Conservation (phyloP, 2,113 vertebrate species). For the Brachionichthys hirsutus region DNA sequence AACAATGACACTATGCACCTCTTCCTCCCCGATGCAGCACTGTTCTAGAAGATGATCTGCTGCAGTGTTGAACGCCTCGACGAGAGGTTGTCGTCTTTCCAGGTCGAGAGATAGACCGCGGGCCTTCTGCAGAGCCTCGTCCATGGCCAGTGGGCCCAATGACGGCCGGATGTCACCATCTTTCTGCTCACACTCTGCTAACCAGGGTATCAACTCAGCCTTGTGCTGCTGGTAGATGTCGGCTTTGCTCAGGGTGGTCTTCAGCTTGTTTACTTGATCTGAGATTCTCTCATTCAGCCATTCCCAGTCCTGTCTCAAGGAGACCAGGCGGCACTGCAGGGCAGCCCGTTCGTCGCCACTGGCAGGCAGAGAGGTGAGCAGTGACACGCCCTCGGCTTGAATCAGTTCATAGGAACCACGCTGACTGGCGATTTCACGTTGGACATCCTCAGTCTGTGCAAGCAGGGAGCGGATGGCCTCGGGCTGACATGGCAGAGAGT, state of each 20-base stretch:
- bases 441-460: slow-evolving; percentile 88
- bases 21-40: slow-evolving; percentile 87
- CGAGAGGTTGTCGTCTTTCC: slow-evolving; percentile 85
- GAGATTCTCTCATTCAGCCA: slow-evolving; percentile 80
- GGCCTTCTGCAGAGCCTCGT: slow-evolving; percentile 84
- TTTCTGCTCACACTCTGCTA: slow-evolving; percentile 83
- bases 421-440: slow-evolving; percentile 89
- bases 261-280: slow-evolving; percentile 81
- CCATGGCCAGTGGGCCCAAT: slow-evolving; percentile 83
- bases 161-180: slow-evolving; percentile 81
- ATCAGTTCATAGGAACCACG: slow-evolving; percentile 95
- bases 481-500: slow-evolving; percentile 85
- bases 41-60: slow-evolving; percentile 91
- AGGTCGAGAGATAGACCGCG: slow-evolving; percentile 85
- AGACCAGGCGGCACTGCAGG: slow-evolving; percentile 83
- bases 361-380: slow-evolving; percentile 85
- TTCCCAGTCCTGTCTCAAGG: slow-evolving; percentile 90
- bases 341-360: slow-evolving; percentile 86
- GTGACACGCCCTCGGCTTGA: slow-evolving; percentile 85
- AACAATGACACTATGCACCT: slow-evolving; percentile 30
- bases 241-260: slow-evolving; percentile 86
- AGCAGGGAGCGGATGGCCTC: slow-evolving; percentile 84
- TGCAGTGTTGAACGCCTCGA: slow-evolving; percentile 88
- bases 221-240: slow-evolving; percentile 86
- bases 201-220: slow-evolving; percentile 86